Conservation (phyloP, 23 tunicate species). For the Halocynthia roretzi region DNA sequence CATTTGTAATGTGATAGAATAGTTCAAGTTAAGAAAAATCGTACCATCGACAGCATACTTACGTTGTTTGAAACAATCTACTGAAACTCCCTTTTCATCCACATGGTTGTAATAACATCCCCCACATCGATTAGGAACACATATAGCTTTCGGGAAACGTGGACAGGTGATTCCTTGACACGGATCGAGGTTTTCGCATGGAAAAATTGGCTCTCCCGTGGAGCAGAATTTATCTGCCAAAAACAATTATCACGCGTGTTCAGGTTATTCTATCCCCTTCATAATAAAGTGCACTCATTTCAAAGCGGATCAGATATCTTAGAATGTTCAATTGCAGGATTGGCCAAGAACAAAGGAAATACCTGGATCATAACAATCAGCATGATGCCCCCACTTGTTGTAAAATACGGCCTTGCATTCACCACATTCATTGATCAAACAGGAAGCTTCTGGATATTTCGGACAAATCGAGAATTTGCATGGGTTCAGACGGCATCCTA, state of each 20-base stretch:
- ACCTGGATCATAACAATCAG: slow-evolving; percentile 19
- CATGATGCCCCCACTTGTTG: neutral
- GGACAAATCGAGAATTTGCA: slow-evolving; percentile 7
- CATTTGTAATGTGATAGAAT: too few relatives aligned
- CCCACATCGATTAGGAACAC: slow-evolving; percentile 23
- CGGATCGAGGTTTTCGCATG: slow-evolving; percentile 7
- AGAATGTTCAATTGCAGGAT: too few relatives aligned
- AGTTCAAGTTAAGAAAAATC: too few relatives aligned
- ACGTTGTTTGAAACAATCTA: slow-evolving; percentile 9
- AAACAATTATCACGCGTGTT: neutral
- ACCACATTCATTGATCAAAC: slow-evolving; percentile 6
- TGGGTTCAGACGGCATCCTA: slow-evolving; percentile 6
- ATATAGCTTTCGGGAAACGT: slow-evolving; percentile 12
- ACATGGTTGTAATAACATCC: slow-evolving; percentile 19
- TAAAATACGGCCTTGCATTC: slow-evolving; percentile 1
- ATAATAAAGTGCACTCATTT: too few relatives aligned
- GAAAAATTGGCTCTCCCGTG: slow-evolving; percentile 6
- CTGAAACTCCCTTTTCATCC: slow-evolving; percentile 9
- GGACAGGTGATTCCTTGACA: slow-evolving; percentile 14
- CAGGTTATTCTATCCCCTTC: neutral
- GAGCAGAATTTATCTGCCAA: slow-evolving; percentile 11
- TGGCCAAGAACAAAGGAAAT: neutral
- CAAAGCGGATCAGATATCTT: too few relatives aligned
- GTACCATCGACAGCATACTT: neutral
- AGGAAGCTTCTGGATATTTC: neutral